Percentiles rank a stretch among this genome's conserved stretches.
These are phyloP conservation scores for Maniola jurtina DNA, from an alignment of 1,140 invertebrate genomes.

Conservation along the genomic window DNA sequence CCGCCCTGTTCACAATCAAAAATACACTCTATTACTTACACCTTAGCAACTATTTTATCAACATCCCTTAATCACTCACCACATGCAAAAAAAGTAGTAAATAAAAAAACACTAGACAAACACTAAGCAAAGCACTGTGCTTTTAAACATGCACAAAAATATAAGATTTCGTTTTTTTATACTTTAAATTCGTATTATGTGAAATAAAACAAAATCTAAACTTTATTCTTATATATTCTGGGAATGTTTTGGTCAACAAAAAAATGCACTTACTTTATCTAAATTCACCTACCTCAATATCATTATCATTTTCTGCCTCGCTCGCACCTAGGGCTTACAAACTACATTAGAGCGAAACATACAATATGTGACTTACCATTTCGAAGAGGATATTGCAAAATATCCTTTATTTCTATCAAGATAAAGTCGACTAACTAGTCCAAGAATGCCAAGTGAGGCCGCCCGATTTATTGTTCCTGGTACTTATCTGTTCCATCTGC, in stretches of 20 bases:
- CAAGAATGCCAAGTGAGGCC: conserved; percentile 62
- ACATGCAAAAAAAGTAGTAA: conserved; percentile 1
- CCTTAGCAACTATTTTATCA: not conserved
- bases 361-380: no score
- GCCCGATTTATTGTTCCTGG: conserved; percentile 57
- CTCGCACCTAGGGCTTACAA: no score
- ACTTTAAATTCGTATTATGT: no score
- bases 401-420: conserved; percentile 10
- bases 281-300: no score
- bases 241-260: not conserved
- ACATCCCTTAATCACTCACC: conserved; percentile 4
- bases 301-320: no score
- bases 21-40: not conserved
- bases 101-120: conserved; percentile 28
- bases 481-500: conserved; percentile 53
- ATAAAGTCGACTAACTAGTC: conserved; percentile 60
- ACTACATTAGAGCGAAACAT: no score
- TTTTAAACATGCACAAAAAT: conserved; percentile 28
- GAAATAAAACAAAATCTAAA: not conserved
- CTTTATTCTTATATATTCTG: not conserved
- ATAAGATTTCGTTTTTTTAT: not conserved
- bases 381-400: no score
- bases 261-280: not conserved
- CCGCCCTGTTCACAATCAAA: conserved; percentile 73
- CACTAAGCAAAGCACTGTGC: conserved; percentile 45